Conservation (phyloP, 2,797 vertebrate genomes). For the Adrianichthys oophorus region DNA sequence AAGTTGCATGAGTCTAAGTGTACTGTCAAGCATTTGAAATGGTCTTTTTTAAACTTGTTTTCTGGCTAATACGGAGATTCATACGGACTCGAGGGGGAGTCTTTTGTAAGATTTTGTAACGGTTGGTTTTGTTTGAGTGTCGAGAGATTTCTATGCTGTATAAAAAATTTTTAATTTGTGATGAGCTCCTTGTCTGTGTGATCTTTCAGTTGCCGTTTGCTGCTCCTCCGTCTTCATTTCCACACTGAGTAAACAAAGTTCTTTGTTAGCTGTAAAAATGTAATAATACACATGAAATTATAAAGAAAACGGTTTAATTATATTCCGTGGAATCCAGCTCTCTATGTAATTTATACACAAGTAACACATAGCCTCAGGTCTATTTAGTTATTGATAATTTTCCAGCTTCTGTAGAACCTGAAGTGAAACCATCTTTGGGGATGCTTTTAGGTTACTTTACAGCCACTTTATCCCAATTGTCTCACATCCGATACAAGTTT, state of each 20-base stretch:
- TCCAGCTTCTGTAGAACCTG: constrained; percentile 1
- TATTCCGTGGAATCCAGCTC: constrained; percentile 10
- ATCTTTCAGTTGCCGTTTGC: constrained; percentile 37
- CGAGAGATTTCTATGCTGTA: constrained; percentile 84
- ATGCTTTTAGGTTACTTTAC: constrained; percentile 13
- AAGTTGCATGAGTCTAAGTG: constrained; percentile 73
- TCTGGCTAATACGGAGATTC: constrained; percentile 64
- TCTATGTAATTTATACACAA: constrained; percentile 17
- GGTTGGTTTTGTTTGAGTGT: constrained; percentile 71
- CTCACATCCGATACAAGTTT: constrained; percentile 43
- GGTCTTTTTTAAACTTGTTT: constrained; percentile 68
- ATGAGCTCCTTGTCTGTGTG: constrained; percentile 68
- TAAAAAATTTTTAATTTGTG: constrained; percentile 84
- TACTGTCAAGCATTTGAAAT: constrained; percentile 64
- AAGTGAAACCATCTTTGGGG: not conserved
- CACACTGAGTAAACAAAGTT: too few species aligned
- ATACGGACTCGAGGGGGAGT: constrained; percentile 44
- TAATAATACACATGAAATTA: not conserved
- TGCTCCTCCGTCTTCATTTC: constrained; percentile 22
- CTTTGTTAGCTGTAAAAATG: too few species aligned
- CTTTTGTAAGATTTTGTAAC: constrained; percentile 83
- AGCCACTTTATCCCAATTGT: constrained; percentile 38
- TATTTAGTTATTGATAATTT: constrained; percentile 15
- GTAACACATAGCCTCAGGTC: constrained; percentile 15
- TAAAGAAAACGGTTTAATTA: constrained; percentile 12